Evolutionary conservation across 2,888 invertebrate genomes (phyloP).

Genomic region (Norana najaformis): DNA sequence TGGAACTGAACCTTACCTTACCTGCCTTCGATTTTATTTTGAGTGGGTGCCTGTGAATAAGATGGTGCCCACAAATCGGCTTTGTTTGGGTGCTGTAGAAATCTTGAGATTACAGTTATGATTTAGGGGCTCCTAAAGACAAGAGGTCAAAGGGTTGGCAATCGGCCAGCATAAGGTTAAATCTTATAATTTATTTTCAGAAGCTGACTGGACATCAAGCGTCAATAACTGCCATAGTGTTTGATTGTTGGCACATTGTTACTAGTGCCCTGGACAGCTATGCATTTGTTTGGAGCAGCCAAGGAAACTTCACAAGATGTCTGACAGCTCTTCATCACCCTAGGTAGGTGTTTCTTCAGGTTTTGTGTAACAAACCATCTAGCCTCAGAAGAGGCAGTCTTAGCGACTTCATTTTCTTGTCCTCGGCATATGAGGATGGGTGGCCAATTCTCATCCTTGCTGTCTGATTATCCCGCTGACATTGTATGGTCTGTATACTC

Average conservation of each 20-base stretch:
- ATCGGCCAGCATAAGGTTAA: neutral
- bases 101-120: too few relatives aligned
- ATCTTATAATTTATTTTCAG: constrained; percentile 44
- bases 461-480: neutral
- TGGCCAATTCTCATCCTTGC: too few relatives aligned
- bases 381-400: neutral
- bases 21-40: too few relatives aligned
- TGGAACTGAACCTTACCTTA: too few relatives aligned
- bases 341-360: constrained; percentile 51
- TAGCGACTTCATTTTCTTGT: neutral
- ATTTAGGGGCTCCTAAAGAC: too few relatives aligned
- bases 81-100: too few relatives aligned
- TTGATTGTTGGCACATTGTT: constrained; percentile 62
- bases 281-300: constrained; percentile 60
- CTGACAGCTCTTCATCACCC: constrained; percentile 61
- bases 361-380: neutral
- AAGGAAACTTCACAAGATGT: constrained; percentile 57
- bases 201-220: constrained; percentile 57
- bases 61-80: too few relatives aligned
- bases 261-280: constrained; percentile 60
- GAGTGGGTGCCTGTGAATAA: too few relatives aligned
- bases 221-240: constrained; percentile 57
- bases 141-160: neutral
- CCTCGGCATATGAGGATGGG: neutral
- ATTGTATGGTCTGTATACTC: neutral